phyloP scores from a whole-genome alignment of 2,888 invertebrate species.

The Sussaba pulchella region DNA sequence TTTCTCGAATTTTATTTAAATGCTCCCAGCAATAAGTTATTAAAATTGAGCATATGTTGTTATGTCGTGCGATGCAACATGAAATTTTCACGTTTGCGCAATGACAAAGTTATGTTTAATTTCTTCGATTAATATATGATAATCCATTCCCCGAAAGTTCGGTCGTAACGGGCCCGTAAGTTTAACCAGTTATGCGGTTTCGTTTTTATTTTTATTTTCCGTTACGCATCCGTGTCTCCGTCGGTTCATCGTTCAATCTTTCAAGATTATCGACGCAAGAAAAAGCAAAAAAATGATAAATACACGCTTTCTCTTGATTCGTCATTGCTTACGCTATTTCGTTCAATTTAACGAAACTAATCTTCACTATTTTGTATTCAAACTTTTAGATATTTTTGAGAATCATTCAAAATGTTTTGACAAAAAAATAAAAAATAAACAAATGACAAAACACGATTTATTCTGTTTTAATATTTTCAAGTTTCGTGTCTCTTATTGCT shows the following conservation, averaged over 20 bases:
- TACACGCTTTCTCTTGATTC: not conserved
- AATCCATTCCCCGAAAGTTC: not conserved
- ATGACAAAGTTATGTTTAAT: not conserved
- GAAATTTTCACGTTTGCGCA: constrained; percentile 17
- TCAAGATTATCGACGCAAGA: not conserved
- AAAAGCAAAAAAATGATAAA: not conserved
- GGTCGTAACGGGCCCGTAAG: not conserved
- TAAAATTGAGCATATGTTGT: not conserved
- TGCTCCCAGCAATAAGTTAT: too few relatives aligned
- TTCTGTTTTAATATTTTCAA: constrained; percentile 34
- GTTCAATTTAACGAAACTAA: constrained; percentile 43
- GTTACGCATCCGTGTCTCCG: constrained; percentile 10
- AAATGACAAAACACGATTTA: too few relatives aligned
- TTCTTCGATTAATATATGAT: too few relatives aligned
- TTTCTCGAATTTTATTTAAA: constrained; percentile 16
- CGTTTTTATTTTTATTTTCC: not conserved
- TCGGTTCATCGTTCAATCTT: not conserved
- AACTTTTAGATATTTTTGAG: constrained; percentile 55
- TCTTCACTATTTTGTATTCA: constrained; percentile 60
- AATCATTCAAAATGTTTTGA: constrained; percentile 38
- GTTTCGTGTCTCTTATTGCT: constrained; percentile 27
- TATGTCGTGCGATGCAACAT: too few relatives aligned
- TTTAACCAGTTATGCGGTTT: not conserved
- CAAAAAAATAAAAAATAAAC: constrained; percentile 5
- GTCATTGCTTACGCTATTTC: constrained; percentile 13